Evolutionary conservation across 2,888 invertebrate species (phyloP).

Genomic region (Chymomyza caudatula): DNA sequence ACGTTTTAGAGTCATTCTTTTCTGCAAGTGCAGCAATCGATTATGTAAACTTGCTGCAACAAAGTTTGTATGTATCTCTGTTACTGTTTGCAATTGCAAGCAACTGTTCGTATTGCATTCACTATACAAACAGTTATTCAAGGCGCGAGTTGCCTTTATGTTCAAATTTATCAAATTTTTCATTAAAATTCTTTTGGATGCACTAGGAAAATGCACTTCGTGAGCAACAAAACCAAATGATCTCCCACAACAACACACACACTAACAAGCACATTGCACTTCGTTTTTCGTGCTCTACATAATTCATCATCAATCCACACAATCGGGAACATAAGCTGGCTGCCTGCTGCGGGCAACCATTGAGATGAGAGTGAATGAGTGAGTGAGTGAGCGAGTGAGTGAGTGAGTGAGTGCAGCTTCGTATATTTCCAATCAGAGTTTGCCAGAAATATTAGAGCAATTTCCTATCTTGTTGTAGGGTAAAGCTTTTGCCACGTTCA

Average conservation of each 20-base stretch:
- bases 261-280: conserved; percentile 31
- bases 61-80: not conserved
- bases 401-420: conserved; percentile 15
- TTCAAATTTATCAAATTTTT: conserved; percentile 33
- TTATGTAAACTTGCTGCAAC: not conserved
- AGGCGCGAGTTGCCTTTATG: too few species aligned
- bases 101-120: not conserved
- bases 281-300: conserved; percentile 77
- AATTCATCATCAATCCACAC: conserved; percentile 75
- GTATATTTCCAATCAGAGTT: conserved; percentile 58
- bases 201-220: conserved; percentile 1
- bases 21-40: not conserved
- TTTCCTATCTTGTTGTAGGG: conserved; percentile 47
- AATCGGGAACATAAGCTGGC: conserved; percentile 9
- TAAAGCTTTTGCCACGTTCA: conserved; percentile 34
- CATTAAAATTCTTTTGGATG: conserved; percentile 57
- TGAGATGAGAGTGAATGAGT: conserved; percentile 16
- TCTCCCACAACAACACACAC: conserved; percentile 50
- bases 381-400: not conserved
- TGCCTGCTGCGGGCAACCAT: conserved; percentile 14
- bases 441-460: conserved; percentile 63
- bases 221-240: not conserved
- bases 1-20: too few species aligned
- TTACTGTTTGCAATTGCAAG: not conserved
- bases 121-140: not conserved